Percentiles rank a stretch among this genome's conserved stretches.
Evolutionary conservation across 2,113 vertebrate species (phyloP).

Genomic region (Eurystomus gularis): DNA sequence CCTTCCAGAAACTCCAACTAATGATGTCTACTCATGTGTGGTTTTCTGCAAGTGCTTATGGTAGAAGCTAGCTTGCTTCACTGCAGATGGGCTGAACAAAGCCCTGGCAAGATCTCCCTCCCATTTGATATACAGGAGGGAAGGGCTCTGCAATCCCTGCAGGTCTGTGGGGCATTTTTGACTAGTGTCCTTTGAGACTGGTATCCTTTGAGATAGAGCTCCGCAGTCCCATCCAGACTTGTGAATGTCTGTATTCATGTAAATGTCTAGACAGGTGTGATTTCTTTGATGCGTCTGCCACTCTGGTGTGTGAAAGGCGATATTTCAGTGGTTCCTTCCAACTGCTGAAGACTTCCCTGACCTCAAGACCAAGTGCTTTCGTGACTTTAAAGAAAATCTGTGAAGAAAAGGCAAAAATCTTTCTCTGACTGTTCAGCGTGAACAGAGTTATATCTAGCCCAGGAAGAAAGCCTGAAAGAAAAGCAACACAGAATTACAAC

Average conservation of each 20-base stretch:
- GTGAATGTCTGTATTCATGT: background rate
- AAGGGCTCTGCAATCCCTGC: background rate
- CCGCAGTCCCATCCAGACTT: background rate
- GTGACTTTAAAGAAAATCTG: background rate
- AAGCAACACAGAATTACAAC: background rate
- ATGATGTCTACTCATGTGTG: background rate
- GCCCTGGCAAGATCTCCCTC: background rate
- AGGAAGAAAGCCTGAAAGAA: background rate
- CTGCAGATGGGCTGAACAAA: background rate
- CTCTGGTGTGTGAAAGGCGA: background rate
- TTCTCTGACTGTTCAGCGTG: background rate
- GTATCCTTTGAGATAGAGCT: background rate
- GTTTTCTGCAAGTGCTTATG: background rate
- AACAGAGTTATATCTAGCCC: background rate
- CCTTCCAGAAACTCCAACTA: background rate
- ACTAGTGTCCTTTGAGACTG: background rate
- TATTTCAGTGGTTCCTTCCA: background rate
- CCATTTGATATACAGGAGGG: fast-evolving
- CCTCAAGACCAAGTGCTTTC: background rate
- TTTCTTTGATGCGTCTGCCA: background rate
- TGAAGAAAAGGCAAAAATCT: background rate
- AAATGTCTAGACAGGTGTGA: background rate
- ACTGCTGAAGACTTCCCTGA: background rate
- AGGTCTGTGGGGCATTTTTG: background rate
- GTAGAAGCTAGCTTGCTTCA: background rate